Base-by-base conservation (phyloP, 2,113 vertebrate genomes). In the Indri indri region DNA sequence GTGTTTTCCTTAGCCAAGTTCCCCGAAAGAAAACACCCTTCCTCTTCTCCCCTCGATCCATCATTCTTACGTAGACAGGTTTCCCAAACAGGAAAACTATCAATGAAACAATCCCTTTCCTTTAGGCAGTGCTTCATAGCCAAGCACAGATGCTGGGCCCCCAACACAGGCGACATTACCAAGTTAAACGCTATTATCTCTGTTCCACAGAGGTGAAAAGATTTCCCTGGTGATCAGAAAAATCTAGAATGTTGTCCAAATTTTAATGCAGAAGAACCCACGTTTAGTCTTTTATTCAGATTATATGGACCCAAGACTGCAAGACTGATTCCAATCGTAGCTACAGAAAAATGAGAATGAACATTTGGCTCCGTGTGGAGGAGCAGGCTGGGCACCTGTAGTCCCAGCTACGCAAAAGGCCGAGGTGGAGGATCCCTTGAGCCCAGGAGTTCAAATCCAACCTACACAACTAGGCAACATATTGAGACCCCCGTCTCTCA, bases 11-110 rank as follows among this genome's bases (percentile, higher is more conserved):
- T 52, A 70, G 42, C 32, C 59, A 59, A 47, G 12, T 88, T 87
- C 45, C 66, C 34, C 47, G 30, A 94, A 96, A 74, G 65, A 94
- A 96, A 92, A 61, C 74, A 54, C 59, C 52, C 88, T 76, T 79
- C 47, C 74, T 52, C 76, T 65, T 42, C 27, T 80, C 23, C 54
- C 66, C 52, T 73, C 88, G n/a, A 30, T 59, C 20, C 40, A 71
- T 92, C 65, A 81, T 40, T 63, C 93, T 90, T 45, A 65, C 57
- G 34, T 2, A 30, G 80, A 79, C 76, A 42, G 14, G 12, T 76
- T 92, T 84, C 87, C 87, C 66, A 90, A 59, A 66, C 70, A 89
- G 91, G 79, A 76, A 74, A 91, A 50, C 40, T 27, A 20, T 37
- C 40, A n/a, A 52, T 25, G 57, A 68, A 50, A 73, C 37, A 68